phyloP scores from a whole-genome alignment of 2,797 vertebrate genomes.

The Peromyscus attwateri region DNA sequence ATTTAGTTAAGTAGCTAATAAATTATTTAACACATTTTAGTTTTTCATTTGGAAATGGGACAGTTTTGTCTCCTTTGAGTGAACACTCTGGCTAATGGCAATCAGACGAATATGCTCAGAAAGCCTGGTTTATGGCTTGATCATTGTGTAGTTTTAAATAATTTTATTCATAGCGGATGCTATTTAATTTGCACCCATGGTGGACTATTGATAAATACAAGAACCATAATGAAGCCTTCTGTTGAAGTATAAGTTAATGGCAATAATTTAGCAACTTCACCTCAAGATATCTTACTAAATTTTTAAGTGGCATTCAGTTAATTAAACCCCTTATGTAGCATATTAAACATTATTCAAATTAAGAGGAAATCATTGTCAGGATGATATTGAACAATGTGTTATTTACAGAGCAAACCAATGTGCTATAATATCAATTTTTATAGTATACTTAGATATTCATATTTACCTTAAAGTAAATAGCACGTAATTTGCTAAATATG shows the following conservation, averaged over 20 bases:
- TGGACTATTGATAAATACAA: constrained; percentile 52
- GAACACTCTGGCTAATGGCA: background rate
- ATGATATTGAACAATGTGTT: constrained; percentile 28
- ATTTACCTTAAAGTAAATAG: constrained; percentile 60
- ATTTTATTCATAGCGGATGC: constrained; percentile 1
- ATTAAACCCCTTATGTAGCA: constrained; percentile 49
- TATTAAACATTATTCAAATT: constrained; percentile 60
- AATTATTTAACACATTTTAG: constrained; percentile 26
- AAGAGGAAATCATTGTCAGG: constrained; percentile 45
- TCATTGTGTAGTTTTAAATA: background rate
- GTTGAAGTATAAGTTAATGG: constrained; percentile 59
- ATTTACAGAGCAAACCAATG: constrained; percentile 61
- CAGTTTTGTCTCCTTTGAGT: background rate
- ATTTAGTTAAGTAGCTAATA: constrained; percentile 45
- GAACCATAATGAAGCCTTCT: constrained; percentile 40
- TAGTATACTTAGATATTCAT: constrained; percentile 49
- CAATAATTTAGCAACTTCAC: constrained; percentile 66
- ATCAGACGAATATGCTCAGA: background rate
- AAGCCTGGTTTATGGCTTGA: background rate
- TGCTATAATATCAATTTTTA: constrained; percentile 42
- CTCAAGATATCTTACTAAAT: constrained; percentile 61
- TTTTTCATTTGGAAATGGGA: constrained; percentile 6
- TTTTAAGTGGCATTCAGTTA: constrained; percentile 59
- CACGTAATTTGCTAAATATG: constrained; percentile 29
- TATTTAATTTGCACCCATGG: constrained; percentile 55